phyloP scores from a whole-genome alignment of 1,140 invertebrate genomes.

The Heliconius nattereri region DNA sequence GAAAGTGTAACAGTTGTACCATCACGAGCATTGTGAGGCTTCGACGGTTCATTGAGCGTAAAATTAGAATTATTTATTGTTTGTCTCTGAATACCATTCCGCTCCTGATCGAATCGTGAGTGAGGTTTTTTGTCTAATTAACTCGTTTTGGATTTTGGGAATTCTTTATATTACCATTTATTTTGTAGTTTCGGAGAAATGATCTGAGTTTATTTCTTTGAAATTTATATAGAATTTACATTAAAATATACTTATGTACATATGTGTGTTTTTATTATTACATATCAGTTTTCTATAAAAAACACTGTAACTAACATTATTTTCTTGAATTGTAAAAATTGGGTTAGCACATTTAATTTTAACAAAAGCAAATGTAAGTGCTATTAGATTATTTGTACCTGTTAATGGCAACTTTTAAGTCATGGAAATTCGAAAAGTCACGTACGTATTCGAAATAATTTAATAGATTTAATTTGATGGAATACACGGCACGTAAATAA shows the following conservation, averaged over 20 bases:
- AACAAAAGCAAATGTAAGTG: background rate
- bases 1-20: constrained; percentile 35
- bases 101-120: constrained; percentile 49
- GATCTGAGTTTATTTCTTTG: background rate
- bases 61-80: constrained; percentile 62
- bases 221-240: background rate
- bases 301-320: too few relatives aligned
- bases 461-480: background rate
- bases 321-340: too few relatives aligned
- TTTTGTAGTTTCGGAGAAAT: background rate
- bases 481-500: background rate
- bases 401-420: background rate
- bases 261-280: too few relatives aligned
- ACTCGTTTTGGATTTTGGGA: background rate
- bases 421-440: background rate
- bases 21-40: background rate
- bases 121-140: constrained; percentile 34
- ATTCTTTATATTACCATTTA: background rate
- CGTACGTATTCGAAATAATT: background rate
- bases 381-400: background rate
- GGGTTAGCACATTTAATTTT: background rate
- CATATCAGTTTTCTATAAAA: too few relatives aligned
- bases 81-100: constrained; percentile 51
- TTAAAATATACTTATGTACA: background rate
- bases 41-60: constrained; percentile 48